These are phyloP conservation scores for Volucella bombylans DNA, from an alignment of 2,888 invertebrate species.

Conservation along the genomic window DNA sequence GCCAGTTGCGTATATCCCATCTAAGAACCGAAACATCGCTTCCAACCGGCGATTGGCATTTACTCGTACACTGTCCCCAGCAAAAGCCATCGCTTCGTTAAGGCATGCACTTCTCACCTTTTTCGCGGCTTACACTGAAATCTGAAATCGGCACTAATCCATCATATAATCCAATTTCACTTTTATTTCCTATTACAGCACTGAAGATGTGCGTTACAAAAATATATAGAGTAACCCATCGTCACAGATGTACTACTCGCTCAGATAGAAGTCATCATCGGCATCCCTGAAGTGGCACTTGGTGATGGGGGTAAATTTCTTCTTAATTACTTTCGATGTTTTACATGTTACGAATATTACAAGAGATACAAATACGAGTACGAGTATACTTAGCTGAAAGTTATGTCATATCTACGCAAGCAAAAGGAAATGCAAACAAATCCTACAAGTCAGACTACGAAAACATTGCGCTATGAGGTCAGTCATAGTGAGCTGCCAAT, in stretches of 20 bases:
- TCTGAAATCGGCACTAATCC: constrained; percentile 44
- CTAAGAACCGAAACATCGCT: too few species aligned
- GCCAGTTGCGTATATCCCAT: too few species aligned
- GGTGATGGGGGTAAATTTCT: constrained; percentile 42
- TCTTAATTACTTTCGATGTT: constrained; percentile 57
- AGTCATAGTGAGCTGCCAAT: constrained; percentile 17
- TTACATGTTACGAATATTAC: constrained; percentile 21
- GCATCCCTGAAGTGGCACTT: constrained; percentile 1
- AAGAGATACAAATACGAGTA: too few species aligned
- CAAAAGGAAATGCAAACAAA: constrained; percentile 32
- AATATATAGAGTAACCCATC: constrained; percentile 1
- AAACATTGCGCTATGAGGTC: constrained; percentile 21
- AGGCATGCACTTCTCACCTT: constrained; percentile 31
- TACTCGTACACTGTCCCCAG: too few species aligned
- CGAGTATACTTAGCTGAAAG: constrained; percentile 23
- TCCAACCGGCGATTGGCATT: too few species aligned
- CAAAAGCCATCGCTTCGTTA: too few species aligned
- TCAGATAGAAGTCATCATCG: not conserved
- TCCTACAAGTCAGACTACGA: constrained; percentile 24
- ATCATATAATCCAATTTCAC: constrained; percentile 70
- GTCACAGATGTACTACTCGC: not conserved
- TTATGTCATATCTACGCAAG: constrained; percentile 56
- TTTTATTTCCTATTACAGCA: constrained; percentile 64
- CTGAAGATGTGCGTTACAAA: constrained; percentile 44
- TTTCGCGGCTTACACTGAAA: constrained; percentile 37